These are phyloP conservation scores for Nesidiocoris tenuis DNA, from an alignment of 2,888 invertebrate genomes.

Conservation along the genomic window DNA sequence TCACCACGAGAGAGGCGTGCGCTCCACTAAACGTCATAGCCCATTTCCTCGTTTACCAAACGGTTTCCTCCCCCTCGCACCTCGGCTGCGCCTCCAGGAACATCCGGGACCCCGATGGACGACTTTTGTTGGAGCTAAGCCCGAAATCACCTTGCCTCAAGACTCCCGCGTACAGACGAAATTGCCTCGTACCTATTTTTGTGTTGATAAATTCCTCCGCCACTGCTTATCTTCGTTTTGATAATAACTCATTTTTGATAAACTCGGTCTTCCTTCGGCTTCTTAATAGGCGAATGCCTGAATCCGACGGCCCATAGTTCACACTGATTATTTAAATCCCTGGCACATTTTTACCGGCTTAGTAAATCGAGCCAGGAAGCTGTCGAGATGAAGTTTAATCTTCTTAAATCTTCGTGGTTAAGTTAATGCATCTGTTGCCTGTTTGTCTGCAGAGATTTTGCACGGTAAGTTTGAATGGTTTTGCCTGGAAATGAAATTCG, in stretches of 20 bases:
- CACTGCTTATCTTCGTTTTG: background rate
- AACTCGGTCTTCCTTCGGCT: too few species aligned
- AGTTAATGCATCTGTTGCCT: too few species aligned
- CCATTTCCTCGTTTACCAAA: slow-evolving; percentile 9
- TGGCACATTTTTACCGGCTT: too few species aligned
- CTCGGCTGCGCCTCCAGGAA: background rate
- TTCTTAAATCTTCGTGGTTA: too few species aligned
- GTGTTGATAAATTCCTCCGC: background rate
- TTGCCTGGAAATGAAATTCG: too few species aligned
- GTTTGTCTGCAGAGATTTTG: too few species aligned
- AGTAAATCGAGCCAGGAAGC: too few species aligned
- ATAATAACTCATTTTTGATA: background rate
- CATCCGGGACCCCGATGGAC: slow-evolving; percentile 21
- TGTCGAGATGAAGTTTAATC: too few species aligned
- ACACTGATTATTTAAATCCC: background rate
- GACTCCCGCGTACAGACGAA: too few species aligned
- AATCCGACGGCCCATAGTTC: background rate
- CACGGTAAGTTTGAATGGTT: too few species aligned
- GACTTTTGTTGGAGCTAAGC: background rate
- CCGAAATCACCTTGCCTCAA: background rate
- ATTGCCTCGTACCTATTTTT: background rate
- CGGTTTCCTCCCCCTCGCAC: background rate
- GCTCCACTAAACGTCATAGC: slow-evolving; percentile 9
- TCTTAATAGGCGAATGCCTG: background rate
- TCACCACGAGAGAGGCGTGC: background rate